Conservation (phyloP, 2,888 invertebrate genomes). For the Heliconius ismenius region DNA sequence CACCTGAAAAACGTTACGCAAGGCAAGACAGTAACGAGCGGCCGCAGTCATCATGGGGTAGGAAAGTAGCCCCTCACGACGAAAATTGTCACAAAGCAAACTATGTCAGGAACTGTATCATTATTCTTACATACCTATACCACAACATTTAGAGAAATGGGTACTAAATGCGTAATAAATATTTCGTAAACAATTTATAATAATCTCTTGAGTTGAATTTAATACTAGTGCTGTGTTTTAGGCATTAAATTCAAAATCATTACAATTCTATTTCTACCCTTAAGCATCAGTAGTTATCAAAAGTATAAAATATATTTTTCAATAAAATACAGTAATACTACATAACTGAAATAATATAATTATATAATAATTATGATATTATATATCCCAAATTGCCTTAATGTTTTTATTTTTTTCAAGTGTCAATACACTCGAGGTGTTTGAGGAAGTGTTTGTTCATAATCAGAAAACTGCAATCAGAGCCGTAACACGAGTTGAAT, state of each 20-base stretch:
- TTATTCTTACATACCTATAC: conserved; percentile 59
- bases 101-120: conserved; percentile 71
- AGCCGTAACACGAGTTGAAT: conserved; percentile 73
- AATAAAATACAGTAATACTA: not conserved
- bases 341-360: not conserved
- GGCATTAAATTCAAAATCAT: not conserved
- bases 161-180: not conserved
- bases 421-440: conserved; percentile 27
- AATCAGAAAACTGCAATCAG: conserved; percentile 66
- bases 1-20: conserved; percentile 57
- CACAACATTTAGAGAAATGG: conserved; percentile 30
- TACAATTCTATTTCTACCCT: too few species aligned
- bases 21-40: conserved; percentile 78
- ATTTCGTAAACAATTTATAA: not conserved
- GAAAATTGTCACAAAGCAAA: conserved; percentile 76
- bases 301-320: not conserved
- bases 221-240: not conserved
- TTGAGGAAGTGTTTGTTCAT: conserved; percentile 72
- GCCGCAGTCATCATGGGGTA: conserved; percentile 70
- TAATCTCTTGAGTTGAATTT: not conserved
- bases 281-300: not conserved
- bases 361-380: not conserved
- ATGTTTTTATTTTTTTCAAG: not conserved
- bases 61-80: conserved; percentile 71
- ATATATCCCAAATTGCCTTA: not conserved